Percentiles rank a stretch among this genome's conserved stretches.
Evolutionary conservation across 2,797 vertebrate genomes (phyloP).

Genomic region (Prunella strophiata): DNA sequence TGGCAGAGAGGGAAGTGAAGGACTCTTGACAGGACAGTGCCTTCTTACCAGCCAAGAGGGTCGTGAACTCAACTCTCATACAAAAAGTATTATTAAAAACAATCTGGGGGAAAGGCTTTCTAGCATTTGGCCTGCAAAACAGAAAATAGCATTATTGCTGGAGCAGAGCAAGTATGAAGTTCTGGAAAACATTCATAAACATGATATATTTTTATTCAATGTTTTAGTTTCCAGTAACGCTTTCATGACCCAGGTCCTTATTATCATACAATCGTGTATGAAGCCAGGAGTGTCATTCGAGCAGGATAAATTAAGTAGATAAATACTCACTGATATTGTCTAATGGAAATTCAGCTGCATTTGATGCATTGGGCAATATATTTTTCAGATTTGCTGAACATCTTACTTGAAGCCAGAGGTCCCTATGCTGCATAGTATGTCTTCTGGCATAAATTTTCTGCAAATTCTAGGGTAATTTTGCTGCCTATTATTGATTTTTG

Average conservation of each 20-base stretch:
- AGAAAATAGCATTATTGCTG: neutral
- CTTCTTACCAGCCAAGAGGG: neutral
- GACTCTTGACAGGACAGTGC: neutral
- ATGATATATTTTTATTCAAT: neutral
- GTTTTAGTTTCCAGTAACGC: neutral
- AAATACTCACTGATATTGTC: neutral
- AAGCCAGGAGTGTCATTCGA: neutral
- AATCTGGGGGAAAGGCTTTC: neutral
- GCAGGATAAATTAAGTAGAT: neutral
- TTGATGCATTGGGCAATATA: neutral
- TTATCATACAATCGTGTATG: neutral
- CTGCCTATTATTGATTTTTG: neutral
- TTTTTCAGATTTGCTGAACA: neutral
- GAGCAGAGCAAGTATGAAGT: slow-evolving; percentile 6
- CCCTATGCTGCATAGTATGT: neutral
- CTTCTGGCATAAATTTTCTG: neutral
- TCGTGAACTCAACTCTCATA: neutral
- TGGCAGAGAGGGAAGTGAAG: neutral
- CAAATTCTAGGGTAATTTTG: neutral
- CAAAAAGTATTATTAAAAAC: slow-evolving; percentile 4
- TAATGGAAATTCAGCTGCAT: neutral
- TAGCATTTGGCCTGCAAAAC: neutral
- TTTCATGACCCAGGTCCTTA: neutral
- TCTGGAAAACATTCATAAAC: neutral
- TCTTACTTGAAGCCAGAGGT: neutral